Base-by-base conservation (phyloP, 2,113 vertebrate species). In the Noctilio leporinus region DNA sequence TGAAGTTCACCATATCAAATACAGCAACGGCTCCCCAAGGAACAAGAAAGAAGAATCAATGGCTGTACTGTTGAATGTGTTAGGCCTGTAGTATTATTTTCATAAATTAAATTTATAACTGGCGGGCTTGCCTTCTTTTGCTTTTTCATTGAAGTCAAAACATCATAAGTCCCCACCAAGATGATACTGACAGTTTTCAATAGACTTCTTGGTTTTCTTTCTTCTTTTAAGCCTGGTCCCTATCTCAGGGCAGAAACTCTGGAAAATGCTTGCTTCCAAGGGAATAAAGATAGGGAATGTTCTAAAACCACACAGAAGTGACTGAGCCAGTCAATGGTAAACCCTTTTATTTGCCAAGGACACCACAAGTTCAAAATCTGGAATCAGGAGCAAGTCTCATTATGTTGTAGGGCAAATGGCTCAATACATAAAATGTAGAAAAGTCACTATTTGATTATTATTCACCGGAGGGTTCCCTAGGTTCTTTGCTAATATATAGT, bases 21-120 rank as follows among this genome's bases (percentile, higher is more conserved):
- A 86, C 10, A 94, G 64, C 76, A 96, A 97, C 0, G 10, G n/a
- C n/a, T 97, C 97, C 93, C 75, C 69, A 33, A 95, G 88, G 94
- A 97, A 96, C 59, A 45, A 92, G 83, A 94, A 93, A 70, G 70
- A 94, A 91, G 86, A 98, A 97, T 97, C 95, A 97, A 95, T 89
- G 96, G 90, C 45, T 94, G 22, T 59, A 47, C 38, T 89, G 45
- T 78, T 94, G 90, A 91, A 97, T 62, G 80, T 20, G 93, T 93
- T 76, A 96, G 86, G 90, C 33, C 28, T 62, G 24, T 22, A 22
- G 73, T 83, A 96, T 1, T 97, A 96, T 86, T 98, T 98, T 49
- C 75, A 67, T 86, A 93, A 97, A 93, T 97, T 98, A 97, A 97
- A 97, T 98, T 95, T 96, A 85, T 97, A 97, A 95, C 67, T n/a